Base-by-base conservation (phyloP, 2,888 invertebrate genomes). In the Ichneumon xanthorius region DNA sequence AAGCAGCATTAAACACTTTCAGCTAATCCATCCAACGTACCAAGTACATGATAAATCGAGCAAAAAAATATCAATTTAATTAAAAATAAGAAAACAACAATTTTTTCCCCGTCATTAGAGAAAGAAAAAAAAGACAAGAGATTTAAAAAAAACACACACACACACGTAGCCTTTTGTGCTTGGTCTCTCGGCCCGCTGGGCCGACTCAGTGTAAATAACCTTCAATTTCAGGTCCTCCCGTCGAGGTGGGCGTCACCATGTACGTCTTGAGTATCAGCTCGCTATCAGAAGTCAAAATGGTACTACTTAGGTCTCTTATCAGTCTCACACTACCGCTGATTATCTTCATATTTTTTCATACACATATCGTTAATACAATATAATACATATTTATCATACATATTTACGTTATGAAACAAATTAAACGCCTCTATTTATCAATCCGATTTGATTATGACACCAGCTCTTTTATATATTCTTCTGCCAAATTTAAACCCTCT, bases 201-300 rank as follows among this genome's bases (percentile, higher is more conserved):
- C 90, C 93, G 93, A 92, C 92, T 93, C 92, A 93, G 93, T 92
- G 92, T 90, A 90, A 93, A 90, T 93, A 93, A 94, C 92, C 91
- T 94, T 94, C 91, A 90, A 93, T 96, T 96, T 95, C 95, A 97
- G 97, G 96, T 95, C 96, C 96, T 91, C 96, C 97, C 72, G 97
- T 97, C 94, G 96, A 96, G 94, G 97, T 97, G 91, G 96, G 97
- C 92, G 96, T 97, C 93, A 97, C 97, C 94, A 96, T 97, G 96
- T 97, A 97, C 95, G 97, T 97, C 94, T 96, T 97, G 92, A 96
- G 96, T 94, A 97, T 97, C 95, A 96, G 96, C 95, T 96, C 97
- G 92, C 96, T 97, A 93, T 97, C 97, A 94, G 97, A 97, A 96
- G 97, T 97, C 93, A 96, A 96, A 95, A 97, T 97, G 97, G 97